A percentile compares a stretch with the other conserved stretches of the same genome.
Evolutionary conservation across 2,888 invertebrate genomes (phyloP).

Genomic region (Troides aeacus): DNA sequence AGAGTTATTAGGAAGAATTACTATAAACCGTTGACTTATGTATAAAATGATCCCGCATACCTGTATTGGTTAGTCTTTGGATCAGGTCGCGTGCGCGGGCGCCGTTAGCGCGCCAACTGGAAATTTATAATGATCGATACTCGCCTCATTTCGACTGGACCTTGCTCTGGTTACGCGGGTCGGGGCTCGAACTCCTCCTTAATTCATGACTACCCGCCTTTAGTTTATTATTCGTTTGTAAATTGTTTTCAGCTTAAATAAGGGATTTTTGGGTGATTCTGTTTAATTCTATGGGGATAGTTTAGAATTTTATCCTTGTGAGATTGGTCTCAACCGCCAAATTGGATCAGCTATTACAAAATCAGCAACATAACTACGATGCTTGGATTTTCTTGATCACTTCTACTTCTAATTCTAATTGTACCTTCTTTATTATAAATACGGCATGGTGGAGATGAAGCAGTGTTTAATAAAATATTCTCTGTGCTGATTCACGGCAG

Average conservation of each 20-base stretch:
- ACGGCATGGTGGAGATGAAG: not conserved
- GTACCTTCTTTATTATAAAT: not conserved
- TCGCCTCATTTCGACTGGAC: conserved; percentile 62
- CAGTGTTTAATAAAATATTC: not conserved
- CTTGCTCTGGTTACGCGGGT: conserved; percentile 58
- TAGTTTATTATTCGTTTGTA: conserved; percentile 19
- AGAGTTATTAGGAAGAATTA: too few species aligned
- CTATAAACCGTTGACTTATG: not conserved
- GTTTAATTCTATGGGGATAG: not conserved
- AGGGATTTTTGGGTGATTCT: not conserved
- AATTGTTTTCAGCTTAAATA: conserved; percentile 7
- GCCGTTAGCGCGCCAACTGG: conserved; percentile 69
- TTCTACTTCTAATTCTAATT: too few species aligned
- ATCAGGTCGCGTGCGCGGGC: conserved; percentile 71
- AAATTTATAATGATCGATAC: conserved; percentile 78
- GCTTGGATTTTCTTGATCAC: too few species aligned
- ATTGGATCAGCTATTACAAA: too few species aligned
- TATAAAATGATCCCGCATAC: not conserved
- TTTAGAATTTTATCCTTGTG: not conserved
- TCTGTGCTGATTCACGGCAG: not conserved
- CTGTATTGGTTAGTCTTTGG: conserved; percentile 49
- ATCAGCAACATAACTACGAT: too few species aligned
- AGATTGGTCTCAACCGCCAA: too few species aligned
- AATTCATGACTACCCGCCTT: conserved; percentile 18
- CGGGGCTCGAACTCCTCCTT: conserved; percentile 32